phyloP scores from a whole-genome alignment of 2,888 invertebrate genomes.

The Ormyrus pomaceus region DNA sequence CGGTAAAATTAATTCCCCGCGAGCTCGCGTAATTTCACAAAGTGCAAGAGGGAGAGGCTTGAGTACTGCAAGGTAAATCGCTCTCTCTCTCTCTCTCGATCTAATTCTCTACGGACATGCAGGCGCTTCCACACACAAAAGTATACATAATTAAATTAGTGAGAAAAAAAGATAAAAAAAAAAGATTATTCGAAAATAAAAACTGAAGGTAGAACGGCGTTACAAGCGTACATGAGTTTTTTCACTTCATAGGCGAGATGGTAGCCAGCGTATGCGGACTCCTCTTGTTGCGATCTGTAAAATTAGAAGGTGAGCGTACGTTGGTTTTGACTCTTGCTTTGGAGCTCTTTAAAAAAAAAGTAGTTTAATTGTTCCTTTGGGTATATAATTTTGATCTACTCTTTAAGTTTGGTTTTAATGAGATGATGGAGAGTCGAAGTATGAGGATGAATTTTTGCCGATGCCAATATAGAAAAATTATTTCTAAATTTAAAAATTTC shows the following conservation, averaged over 20 bases:
- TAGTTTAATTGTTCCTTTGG: background rate
- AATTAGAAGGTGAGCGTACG: constrained; percentile 77
- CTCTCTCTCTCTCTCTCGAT: background rate
- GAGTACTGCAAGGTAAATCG: background rate
- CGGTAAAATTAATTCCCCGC: constrained; percentile 26
- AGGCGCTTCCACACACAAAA: constrained; percentile 32
- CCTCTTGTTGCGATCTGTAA: constrained; percentile 91
- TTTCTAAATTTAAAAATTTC: constrained; percentile 33
- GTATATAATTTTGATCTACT: background rate
- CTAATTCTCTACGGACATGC: constrained; percentile 41
- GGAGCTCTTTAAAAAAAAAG: constrained; percentile 9
- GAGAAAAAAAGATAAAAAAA: background rate
- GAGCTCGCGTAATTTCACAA: constrained; percentile 22
- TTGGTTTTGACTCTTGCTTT: constrained; percentile 57
- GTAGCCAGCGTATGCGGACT: constrained; percentile 97
- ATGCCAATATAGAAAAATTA: constrained; percentile 4
- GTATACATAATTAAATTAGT: background rate
- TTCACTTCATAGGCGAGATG: constrained; percentile 99
- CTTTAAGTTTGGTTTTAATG: background rate
- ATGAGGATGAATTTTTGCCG: constrained; percentile 31
- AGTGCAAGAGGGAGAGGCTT: constrained; percentile 28
- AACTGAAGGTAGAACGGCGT: constrained; percentile 41
- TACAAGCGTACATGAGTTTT: constrained; percentile 97
- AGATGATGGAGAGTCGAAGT: constrained; percentile 2
- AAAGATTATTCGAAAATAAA: constrained; percentile 20